Evolutionary conservation across 1,140 invertebrate genomes (phyloP).

Genomic region (Rhizoglyphus robini): DNA sequence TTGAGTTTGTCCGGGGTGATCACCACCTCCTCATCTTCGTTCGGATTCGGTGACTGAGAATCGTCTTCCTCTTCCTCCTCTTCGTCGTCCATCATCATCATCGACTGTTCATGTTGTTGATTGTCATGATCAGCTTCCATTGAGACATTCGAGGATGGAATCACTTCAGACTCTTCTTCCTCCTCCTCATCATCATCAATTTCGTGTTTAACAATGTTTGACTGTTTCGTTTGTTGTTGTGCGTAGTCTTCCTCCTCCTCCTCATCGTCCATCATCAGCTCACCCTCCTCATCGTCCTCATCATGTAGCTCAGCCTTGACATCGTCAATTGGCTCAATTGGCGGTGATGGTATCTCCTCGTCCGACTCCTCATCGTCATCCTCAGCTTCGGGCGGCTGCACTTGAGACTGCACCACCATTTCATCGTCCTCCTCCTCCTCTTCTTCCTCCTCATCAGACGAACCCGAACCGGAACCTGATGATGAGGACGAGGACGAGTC

Average conservation of each 20-base stretch:
- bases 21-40: background rate
- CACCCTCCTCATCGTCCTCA: background rate
- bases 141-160: background rate
- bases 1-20: background rate
- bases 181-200: slow-evolving; percentile 3
- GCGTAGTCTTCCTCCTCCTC: background rate
- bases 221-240: background rate
- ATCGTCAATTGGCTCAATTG: no score
- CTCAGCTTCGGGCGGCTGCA: background rate
- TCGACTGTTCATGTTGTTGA: background rate
- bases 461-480: background rate
- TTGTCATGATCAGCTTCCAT: background rate
- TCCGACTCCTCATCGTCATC: background rate
- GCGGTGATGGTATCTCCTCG: background rate
- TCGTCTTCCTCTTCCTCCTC: background rate
- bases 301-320: background rate
- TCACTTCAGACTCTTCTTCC: background rate
- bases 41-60: background rate
- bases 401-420: background rate
- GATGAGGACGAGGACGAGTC: background rate
- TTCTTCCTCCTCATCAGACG: background rate
- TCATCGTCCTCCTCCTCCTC: background rate
- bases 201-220: background rate
- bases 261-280: background rate
- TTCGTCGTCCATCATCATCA: background rate